A percentile compares a stretch with the other conserved stretches of the same genome.
Evolutionary conservation across 1,140 invertebrate genomes (phyloP).

Genomic region (Chrysoperla carnea): DNA sequence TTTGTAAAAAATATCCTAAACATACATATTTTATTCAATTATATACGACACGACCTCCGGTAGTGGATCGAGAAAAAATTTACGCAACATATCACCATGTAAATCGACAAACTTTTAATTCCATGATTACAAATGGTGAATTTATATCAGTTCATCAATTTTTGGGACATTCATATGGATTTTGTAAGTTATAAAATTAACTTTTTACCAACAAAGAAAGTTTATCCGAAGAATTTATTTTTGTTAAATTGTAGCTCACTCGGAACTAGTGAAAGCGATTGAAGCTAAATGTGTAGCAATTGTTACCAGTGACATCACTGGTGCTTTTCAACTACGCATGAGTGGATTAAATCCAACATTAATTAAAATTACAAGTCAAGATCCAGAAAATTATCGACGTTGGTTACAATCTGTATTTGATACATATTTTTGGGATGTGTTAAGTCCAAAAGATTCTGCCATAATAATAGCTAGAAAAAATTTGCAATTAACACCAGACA

Average conservation of each 20-base stretch:
- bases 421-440: too few species aligned
- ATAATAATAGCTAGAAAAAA: too few species aligned
- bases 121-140: conserved; percentile 10
- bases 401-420: too few species aligned
- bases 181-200: conserved; percentile 5
- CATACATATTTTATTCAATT: conserved; percentile 1
- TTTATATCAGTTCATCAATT: conserved; percentile 11
- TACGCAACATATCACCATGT: conserved; percentile 12
- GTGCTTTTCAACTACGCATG: too few species aligned
- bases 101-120: conserved; percentile 5
- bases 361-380: too few species aligned
- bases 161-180: conserved; percentile 11
- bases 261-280: neutral
- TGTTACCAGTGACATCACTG: too few species aligned
- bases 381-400: too few species aligned
- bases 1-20: conserved; percentile 1
- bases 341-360: too few species aligned
- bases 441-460: too few species aligned
- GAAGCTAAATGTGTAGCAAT: neutral
- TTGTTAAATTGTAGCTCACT: neutral
- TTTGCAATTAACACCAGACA: too few species aligned
- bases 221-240: too few species aligned
- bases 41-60: conserved; percentile 9
- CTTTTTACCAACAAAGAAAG: too few species aligned
- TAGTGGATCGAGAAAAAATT: conserved; percentile 6